Percentiles rank a stretch among this genome's conserved stretches.
These are phyloP conservation scores for Cherax quadricarinatus DNA, from an alignment of 1,140 invertebrate species.

Conservation along the genomic window DNA sequence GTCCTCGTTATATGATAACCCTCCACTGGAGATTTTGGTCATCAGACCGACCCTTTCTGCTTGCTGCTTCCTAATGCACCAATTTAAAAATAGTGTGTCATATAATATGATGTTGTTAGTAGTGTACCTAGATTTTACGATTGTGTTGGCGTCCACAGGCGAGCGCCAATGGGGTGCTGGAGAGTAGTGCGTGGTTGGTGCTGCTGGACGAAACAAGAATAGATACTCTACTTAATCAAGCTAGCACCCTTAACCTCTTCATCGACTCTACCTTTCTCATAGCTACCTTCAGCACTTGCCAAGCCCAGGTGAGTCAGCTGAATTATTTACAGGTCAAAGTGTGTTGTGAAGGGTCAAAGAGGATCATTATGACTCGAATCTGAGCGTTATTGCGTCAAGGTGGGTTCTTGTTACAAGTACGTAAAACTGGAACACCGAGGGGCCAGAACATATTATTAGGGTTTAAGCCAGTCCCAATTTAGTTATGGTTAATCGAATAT, in stretches of 20 bases:
- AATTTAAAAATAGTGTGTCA: too few species aligned
- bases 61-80: too few species aligned
- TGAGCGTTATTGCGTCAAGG: background rate
- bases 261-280: conserved; percentile 7
- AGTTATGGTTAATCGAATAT: too few species aligned
- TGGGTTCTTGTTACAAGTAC: background rate
- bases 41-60: too few species aligned
- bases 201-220: background rate
- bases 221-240: background rate
- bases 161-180: background rate
- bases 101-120: too few species aligned
- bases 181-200: background rate
- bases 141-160: background rate
- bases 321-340: background rate
- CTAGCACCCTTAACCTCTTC: background rate
- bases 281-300: background rate
- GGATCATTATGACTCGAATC: background rate
- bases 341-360: background rate
- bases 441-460: too few species aligned
- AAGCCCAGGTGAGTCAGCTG: background rate
- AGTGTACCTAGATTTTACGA: background rate
- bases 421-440: too few species aligned
- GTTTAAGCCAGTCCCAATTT: too few species aligned
- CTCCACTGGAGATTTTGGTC: too few species aligned
- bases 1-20: too few species aligned